phyloP scores from a whole-genome alignment of 64 coral and sea anemone genomes.

The Montipora cactus region DNA sequence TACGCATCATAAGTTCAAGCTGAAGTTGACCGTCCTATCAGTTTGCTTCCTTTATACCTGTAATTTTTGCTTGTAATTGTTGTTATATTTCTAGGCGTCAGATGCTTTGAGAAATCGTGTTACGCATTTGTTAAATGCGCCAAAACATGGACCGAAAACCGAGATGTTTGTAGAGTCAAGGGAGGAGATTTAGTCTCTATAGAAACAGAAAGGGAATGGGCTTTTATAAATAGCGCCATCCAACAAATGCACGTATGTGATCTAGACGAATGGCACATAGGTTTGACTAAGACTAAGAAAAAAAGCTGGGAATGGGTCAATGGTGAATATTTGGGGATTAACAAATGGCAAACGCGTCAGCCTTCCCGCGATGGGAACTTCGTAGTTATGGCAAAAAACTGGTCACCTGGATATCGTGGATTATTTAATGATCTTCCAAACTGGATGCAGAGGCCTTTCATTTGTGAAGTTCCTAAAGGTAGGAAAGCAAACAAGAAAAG shows the following conservation, averaged over 20 bases:
- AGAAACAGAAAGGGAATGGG: conserved; percentile 46
- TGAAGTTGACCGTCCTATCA: no score
- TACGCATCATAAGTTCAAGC: no score
- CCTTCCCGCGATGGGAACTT: conserved; percentile 55
- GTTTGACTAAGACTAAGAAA: conserved; percentile 52
- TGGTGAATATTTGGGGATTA: conserved; percentile 3
- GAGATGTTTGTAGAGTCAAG: not conserved
- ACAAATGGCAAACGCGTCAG: conserved; percentile 37
- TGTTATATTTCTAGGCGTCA: not conserved
- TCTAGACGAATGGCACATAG: conserved; percentile 55
- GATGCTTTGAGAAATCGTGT: conserved; percentile 26
- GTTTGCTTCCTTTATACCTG: no score
- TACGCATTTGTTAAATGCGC: conserved; percentile 1
- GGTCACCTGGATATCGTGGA: conserved; percentile 17
- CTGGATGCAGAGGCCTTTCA: not conserved
- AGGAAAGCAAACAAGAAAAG: not conserved
- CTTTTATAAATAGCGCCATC: conserved; percentile 8
- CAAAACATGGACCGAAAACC: conserved; percentile 26
- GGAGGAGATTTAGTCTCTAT: conserved; percentile 36
- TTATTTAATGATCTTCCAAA: conserved; percentile 23
- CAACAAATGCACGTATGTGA: not conserved
- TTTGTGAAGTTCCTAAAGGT: conserved; percentile 47
- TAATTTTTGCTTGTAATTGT: not conserved
- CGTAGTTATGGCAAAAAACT: conserved; percentile 52
- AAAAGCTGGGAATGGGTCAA: conserved; percentile 58